phyloP scores from a whole-genome alignment of 2,113 vertebrate species.

The Phoxinus phoxinus region DNA sequence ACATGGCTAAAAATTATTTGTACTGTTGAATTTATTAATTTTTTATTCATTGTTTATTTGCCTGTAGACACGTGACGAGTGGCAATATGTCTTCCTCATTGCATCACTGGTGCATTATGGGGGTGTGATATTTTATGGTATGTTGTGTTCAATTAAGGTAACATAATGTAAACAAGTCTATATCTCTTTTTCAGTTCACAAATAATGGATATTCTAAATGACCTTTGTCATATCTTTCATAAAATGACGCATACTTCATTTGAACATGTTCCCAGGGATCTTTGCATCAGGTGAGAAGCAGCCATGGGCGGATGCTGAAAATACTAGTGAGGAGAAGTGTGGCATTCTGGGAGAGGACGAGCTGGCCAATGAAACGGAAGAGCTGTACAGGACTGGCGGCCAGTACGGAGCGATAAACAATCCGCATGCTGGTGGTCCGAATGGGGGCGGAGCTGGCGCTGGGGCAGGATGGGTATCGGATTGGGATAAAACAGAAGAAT shows the following conservation, averaged over 20 bases:
- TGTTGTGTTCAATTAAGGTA: slow-evolving; percentile 25
- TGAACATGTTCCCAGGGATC: slow-evolving; percentile 74
- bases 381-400: slow-evolving; percentile 88
- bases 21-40: not conserved
- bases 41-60: not conserved
- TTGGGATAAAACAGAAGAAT: slow-evolving; percentile 97
- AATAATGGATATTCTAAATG: not conserved
- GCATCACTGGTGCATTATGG: slow-evolving; percentile 85
- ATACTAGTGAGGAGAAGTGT: slow-evolving; percentile 97
- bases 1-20: not conserved
- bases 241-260: not conserved
- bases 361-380: slow-evolving; percentile 95
- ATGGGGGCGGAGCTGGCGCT: slow-evolving; percentile 64
- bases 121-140: slow-evolving; percentile 82
- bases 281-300: slow-evolving; percentile 99
- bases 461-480: slow-evolving; percentile 88
- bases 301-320: slow-evolving; percentile 93
- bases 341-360: slow-evolving; percentile 97
- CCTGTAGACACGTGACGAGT: slow-evolving; percentile 87
- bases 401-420: slow-evolving; percentile 92
- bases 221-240: not conserved
- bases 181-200: not conserved
- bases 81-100: slow-evolving; percentile 91
- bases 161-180: not conserved
- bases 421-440: slow-evolving; percentile 71